Conservation (phyloP, 2,888 invertebrate genomes). For the Elmis aenea region DNA sequence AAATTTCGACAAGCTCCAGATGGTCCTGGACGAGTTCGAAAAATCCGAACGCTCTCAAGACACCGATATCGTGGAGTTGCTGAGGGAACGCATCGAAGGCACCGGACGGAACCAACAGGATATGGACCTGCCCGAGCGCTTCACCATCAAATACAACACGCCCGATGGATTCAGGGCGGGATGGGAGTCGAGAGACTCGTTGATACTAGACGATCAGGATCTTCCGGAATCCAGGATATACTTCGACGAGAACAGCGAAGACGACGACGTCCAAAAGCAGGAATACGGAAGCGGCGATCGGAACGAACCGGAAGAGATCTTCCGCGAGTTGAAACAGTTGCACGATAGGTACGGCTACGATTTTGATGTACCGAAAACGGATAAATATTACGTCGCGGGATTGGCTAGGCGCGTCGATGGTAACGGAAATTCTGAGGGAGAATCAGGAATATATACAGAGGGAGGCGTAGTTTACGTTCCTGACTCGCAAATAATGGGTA, state of each 20-base stretch:
- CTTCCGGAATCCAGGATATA: constrained; percentile 55
- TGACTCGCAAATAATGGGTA: constrained; percentile 31
- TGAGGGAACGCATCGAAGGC: constrained; percentile 18
- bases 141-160: constrained; percentile 47
- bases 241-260: constrained; percentile 51
- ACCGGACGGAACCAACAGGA: constrained; percentile 21
- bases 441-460: constrained; percentile 54
- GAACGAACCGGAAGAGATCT: constrained; percentile 29
- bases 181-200: constrained; percentile 41
- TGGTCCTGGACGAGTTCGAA: constrained; percentile 29
- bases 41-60: constrained; percentile 19
- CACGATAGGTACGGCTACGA: constrained; percentile 18
- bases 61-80: constrained; percentile 13
- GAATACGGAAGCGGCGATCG: constrained; percentile 39
- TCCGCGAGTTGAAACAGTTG: constrained; percentile 33
- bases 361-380: constrained; percentile 11
- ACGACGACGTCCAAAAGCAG: constrained; percentile 28
- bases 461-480: constrained; percentile 56
- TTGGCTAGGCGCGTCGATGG: constrained; percentile 15
- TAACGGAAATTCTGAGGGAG: constrained; percentile 19
- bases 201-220: constrained; percentile 30
- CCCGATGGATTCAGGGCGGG: constrained; percentile 47
- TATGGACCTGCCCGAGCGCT: constrained; percentile 31
- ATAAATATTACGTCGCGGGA: constrained; percentile 18
- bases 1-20: constrained; percentile 18